These are phyloP conservation scores for Crenichthys baileyi DNA, from an alignment of 2,797 vertebrate species.

Conservation along the genomic window DNA sequence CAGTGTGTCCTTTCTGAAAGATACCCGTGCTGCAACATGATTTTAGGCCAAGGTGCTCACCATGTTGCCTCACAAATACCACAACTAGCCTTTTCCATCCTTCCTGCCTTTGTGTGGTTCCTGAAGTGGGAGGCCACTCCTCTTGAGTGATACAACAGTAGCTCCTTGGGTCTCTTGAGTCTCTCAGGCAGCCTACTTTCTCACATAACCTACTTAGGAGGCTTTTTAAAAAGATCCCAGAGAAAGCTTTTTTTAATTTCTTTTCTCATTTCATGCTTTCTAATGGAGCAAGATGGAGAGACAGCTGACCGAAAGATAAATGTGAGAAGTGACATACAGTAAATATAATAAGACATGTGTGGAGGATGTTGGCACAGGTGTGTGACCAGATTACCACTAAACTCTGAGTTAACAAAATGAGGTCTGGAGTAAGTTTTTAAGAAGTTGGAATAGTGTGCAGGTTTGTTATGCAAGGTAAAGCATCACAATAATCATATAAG, in stretches of 20 bases:
- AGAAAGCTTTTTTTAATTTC: conserved; percentile 78
- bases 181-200: conserved; percentile 81
- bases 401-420: conserved; percentile 4
- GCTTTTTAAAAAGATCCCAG: conserved; percentile 81
- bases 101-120: conserved; percentile 58
- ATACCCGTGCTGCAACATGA: conserved; percentile 20
- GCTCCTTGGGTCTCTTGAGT: conserved; percentile 77
- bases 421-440: background rate
- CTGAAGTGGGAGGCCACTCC: conserved; percentile 77
- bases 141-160: conserved; percentile 72
- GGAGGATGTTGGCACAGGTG: background rate
- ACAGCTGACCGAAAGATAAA: conserved; percentile 53
- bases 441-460: conserved; percentile 7
- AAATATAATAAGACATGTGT: conserved; percentile 28
- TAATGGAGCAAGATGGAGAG: conserved; percentile 57
- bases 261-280: conserved; percentile 63
- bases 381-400: conserved; percentile 9
- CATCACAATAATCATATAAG: background rate
- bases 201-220: conserved; percentile 83
- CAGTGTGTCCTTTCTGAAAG: background rate
- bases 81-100: conserved; percentile 30
- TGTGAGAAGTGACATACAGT: conserved; percentile 42
- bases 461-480: background rate
- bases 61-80: conserved; percentile 58
- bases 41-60: conserved; percentile 41